Evolutionary conservation across 2,888 invertebrate species (phyloP).

Genomic region (Eupsilia transversa): DNA sequence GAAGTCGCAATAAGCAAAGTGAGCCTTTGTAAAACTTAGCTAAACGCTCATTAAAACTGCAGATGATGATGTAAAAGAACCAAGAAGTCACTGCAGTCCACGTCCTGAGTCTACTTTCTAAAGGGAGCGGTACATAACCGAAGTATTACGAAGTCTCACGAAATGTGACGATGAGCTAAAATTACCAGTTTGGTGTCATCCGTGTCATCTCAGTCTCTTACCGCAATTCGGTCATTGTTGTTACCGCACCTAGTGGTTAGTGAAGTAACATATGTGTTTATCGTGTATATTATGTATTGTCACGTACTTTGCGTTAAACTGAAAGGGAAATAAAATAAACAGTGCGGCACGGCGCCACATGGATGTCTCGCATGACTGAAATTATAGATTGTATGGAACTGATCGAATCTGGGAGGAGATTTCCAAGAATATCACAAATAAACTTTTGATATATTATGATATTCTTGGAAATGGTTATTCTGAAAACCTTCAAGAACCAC

Average conservation of each 20-base stretch:
- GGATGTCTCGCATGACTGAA: neutral
- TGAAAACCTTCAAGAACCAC: neutral
- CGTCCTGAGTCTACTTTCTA: constrained; percentile 38
- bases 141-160: constrained; percentile 38
- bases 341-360: neutral
- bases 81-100: neutral
- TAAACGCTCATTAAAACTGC: neutral
- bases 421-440: neutral
- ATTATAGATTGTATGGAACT: constrained; percentile 4
- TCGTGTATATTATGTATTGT: constrained; percentile 27
- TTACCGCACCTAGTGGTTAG: constrained; percentile 44
- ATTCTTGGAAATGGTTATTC: too few species aligned
- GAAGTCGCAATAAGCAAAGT: neutral
- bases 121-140: constrained; percentile 21
- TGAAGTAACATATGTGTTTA: constrained; percentile 44
- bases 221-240: constrained; percentile 39
- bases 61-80: neutral
- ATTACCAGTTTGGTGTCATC: constrained; percentile 48
- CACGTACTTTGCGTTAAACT: constrained; percentile 27
- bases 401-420: neutral
- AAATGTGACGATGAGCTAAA: constrained; percentile 36
- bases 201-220: constrained; percentile 32
- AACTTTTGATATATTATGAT: too few species aligned
- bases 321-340: constrained; percentile 31
- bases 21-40: neutral